Conservation (phyloP, 2,888 invertebrate species). For the Agrotis exclamationis region DNA sequence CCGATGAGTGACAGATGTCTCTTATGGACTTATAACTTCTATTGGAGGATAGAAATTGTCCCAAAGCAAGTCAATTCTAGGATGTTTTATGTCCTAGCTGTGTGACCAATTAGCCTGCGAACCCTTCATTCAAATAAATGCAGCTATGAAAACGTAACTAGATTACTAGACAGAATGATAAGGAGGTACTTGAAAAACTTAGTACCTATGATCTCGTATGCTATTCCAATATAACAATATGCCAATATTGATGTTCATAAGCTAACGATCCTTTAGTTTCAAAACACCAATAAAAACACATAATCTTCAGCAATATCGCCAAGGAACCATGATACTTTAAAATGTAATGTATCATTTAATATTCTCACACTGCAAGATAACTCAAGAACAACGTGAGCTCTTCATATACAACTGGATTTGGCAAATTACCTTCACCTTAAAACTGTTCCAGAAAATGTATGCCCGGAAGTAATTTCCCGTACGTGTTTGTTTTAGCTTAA, state of each 20-base stretch:
- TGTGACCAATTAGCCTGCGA: background rate
- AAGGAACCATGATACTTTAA: slow-evolving; percentile 23
- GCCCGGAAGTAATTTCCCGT: slow-evolving; percentile 79
- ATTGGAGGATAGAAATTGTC: background rate
- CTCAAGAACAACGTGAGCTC: slow-evolving; percentile 67
- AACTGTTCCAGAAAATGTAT: slow-evolving; percentile 79
- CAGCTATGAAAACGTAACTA: background rate
- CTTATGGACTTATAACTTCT: background rate
- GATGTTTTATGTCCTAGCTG: background rate
- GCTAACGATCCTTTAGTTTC: background rate
- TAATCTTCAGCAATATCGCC: background rate
- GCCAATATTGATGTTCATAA: background rate
- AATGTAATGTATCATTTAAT: slow-evolving; percentile 44
- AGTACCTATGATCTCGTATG: background rate
- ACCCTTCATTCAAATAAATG: background rate
- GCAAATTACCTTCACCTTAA: slow-evolving; percentile 81
- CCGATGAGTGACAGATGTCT: background rate
- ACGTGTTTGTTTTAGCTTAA: slow-evolving; percentile 85
- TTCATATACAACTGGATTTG: slow-evolving; percentile 78
- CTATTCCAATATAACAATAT: background rate
- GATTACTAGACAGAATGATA: background rate
- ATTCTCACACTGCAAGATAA: slow-evolving; percentile 48
- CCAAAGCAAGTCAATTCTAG: background rate
- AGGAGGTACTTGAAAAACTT: background rate
- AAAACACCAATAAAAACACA: background rate